Conservation (phyloP, 2,113 vertebrate species). For the Anolis carolinensis region DNA sequence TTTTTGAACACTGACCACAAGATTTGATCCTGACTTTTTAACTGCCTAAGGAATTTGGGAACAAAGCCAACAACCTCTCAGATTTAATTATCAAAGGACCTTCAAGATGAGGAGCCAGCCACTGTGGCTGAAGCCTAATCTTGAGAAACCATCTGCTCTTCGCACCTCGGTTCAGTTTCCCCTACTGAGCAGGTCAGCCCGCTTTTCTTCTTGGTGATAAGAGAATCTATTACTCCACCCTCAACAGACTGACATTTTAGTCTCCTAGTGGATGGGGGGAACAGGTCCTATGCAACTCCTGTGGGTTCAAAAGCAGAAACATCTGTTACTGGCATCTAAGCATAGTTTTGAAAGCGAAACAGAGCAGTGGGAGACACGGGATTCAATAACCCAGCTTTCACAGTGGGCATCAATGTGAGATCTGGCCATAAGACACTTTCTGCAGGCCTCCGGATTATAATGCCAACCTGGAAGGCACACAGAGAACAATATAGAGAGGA, state of each 20-base stretch:
- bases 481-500: conserved; percentile 51
- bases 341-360: conserved; percentile 28
- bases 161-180: not conserved
- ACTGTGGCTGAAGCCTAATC: not conserved
- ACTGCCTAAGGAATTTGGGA: not conserved
- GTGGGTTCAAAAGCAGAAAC: conserved; percentile 64
- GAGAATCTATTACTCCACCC: not conserved
- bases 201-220: not conserved
- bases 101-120: not conserved
- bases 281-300: conserved; percentile 27
- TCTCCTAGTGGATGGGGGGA: conserved; percentile 1
- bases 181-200: accelerated
- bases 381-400: conserved; percentile 53
- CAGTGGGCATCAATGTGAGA: conserved; percentile 25
- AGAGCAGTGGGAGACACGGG: conserved; percentile 45
- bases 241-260: conserved; percentile 41
- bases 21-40: accelerated
- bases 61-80: not conserved
- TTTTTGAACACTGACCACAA: not conserved
- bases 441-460: conserved; percentile 52
- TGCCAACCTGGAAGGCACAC: conserved; percentile 43
- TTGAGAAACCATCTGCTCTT: not conserved
- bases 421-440: conserved; percentile 56
- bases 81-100: not conserved
- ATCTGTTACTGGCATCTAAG: conserved; percentile 61